phyloP scores from a whole-genome alignment of 2,888 invertebrate species.

The Byasa hedistus region DNA sequence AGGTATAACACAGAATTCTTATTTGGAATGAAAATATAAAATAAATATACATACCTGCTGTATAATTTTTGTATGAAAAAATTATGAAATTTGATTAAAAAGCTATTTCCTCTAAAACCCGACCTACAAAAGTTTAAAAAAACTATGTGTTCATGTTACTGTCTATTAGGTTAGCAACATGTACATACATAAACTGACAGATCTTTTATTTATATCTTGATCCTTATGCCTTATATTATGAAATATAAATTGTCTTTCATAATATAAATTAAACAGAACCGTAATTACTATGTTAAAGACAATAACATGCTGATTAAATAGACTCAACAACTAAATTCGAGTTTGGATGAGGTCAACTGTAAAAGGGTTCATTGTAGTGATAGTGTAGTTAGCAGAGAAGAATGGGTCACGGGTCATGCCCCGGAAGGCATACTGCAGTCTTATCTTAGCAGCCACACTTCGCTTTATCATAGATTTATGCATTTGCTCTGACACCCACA shows the following conservation, averaged over 20 bases:
- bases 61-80: too few relatives aligned
- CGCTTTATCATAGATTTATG: constrained; percentile 72
- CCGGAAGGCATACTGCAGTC: constrained; percentile 73
- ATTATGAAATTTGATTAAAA: too few relatives aligned
- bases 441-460: constrained; percentile 71
- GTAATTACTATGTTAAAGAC: constrained; percentile 7
- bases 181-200: too few relatives aligned
- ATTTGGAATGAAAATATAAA: too few relatives aligned
- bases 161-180: too few relatives aligned
- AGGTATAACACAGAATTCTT: too few relatives aligned
- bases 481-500: constrained; percentile 50
- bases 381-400: constrained; percentile 45
- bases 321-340: constrained; percentile 23
- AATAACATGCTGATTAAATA: constrained; percentile 6
- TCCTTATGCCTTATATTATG: background rate
- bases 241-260: constrained; percentile 3
- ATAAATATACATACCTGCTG: too few relatives aligned
- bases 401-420: constrained; percentile 64
- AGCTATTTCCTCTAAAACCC: too few relatives aligned
- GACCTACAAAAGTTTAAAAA: too few relatives aligned
- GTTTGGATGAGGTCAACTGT: constrained; percentile 21
- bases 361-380: constrained; percentile 49
- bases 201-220: too few relatives aligned
- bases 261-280: constrained; percentile 22
- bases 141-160: too few relatives aligned